These are phyloP conservation scores for Sapajus apella DNA, from an alignment of 2,113 vertebrate species.

Conservation along the genomic window DNA sequence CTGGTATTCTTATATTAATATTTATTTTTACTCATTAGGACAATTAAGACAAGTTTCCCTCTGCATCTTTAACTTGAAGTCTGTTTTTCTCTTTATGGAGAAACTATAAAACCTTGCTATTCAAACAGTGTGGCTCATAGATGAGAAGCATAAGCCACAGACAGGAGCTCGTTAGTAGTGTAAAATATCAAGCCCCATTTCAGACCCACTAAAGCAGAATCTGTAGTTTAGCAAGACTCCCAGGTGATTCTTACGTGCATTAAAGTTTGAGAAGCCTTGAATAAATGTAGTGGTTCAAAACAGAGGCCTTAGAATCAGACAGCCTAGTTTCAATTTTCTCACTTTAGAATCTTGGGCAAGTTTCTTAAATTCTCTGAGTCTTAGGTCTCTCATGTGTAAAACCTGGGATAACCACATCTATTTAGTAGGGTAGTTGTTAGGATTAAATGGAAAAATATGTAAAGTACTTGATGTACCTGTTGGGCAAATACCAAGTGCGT, in stretches of 20 bases:
- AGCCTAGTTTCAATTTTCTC: constrained; percentile 35
- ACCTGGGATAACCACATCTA: constrained; percentile 8
- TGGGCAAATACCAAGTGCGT: neutral
- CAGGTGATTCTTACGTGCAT: neutral
- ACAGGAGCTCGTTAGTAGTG: neutral
- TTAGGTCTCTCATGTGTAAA: constrained; percentile 10
- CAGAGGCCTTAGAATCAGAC: neutral
- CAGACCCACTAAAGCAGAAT: constrained; percentile 10
- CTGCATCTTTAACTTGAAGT: neutral
- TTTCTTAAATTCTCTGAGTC: neutral
- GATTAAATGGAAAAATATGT: constrained; percentile 38
- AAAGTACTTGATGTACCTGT: neutral
- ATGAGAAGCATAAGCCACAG: neutral
- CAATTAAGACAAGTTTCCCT: neutral
- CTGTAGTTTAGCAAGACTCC: constrained; percentile 48
- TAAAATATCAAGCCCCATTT: neutral
- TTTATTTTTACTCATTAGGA: constrained; percentile 34
- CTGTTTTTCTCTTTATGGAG: neutral
- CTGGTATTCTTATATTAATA: constrained; percentile 49
- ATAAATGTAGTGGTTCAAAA: neutral
- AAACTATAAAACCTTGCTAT: constrained; percentile 9
- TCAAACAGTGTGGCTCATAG: neutral
- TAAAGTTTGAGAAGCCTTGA: constrained; percentile 14
- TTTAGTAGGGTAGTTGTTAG: constrained; percentile 12
- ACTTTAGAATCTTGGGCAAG: neutral